phyloP scores from a whole-genome alignment of 2,888 invertebrate species.

The Ferrisia virgata region DNA sequence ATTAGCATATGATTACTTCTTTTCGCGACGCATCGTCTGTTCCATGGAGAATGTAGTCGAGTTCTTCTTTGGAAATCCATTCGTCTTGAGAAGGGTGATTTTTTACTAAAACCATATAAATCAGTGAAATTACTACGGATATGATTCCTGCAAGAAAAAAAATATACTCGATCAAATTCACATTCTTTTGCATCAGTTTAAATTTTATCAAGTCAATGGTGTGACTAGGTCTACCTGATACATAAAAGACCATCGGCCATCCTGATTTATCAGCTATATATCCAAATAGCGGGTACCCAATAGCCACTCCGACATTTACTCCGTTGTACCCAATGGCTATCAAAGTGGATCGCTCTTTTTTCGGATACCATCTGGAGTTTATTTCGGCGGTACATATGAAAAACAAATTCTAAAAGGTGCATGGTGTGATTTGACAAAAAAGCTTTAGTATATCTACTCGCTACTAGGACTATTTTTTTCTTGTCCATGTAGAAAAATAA shows the following conservation, averaged over 20 bases:
- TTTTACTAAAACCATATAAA: not conserved
- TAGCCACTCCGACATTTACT: not conserved
- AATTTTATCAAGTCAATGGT: too few relatives aligned
- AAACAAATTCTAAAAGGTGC: not conserved
- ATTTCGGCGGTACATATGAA: not conserved
- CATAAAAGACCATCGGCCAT: not conserved
- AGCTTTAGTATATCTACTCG: too few relatives aligned
- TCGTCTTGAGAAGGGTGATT: not conserved
- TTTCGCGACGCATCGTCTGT: not conserved
- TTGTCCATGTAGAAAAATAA: too few relatives aligned
- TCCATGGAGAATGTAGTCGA: not conserved
- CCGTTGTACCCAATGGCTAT: not conserved
- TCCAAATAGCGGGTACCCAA: not conserved
- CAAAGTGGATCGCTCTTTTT: not conserved
- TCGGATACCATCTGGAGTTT: not conserved
- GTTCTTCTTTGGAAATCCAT: not conserved
- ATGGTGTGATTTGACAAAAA: too few relatives aligned
- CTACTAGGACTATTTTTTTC: too few relatives aligned
- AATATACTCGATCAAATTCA: too few relatives aligned
- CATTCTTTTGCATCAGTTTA: too few relatives aligned
- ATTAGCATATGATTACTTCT: too few relatives aligned
- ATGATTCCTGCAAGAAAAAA: not conserved
- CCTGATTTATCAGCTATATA: not conserved
- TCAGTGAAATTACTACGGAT: not conserved
- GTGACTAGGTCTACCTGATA: not conserved